Conservation (phyloP, 1,140 invertebrate genomes). For the Trachymyrmex septentrionalis region DNA sequence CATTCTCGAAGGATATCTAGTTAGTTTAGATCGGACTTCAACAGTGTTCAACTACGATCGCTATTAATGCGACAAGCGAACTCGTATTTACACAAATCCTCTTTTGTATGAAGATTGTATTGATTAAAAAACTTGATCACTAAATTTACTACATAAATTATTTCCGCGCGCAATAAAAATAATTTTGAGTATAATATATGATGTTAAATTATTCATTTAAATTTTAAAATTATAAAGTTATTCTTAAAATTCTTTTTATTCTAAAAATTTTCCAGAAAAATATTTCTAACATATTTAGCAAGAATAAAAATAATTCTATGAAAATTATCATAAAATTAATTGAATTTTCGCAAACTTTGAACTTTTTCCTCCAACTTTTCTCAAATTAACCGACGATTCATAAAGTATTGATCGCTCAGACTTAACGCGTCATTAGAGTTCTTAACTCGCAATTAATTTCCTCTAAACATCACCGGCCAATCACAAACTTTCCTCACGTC, state of each 20-base stretch:
- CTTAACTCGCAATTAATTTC: constrained; percentile 62
- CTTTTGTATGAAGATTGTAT: neutral
- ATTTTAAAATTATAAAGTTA: too few relatives aligned
- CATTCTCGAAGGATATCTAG: constrained; percentile 54
- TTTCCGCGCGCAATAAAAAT: neutral
- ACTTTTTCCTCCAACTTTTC: neutral
- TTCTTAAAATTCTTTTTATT: neutral
- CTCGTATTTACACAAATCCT: constrained; percentile 19
- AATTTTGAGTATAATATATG: neutral
- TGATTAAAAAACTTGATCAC: neutral
- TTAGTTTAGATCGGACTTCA: constrained; percentile 54
- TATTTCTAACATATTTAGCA: neutral
- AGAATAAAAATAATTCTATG: neutral
- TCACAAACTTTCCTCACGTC: constrained; percentile 58
- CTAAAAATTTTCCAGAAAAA: neutral
- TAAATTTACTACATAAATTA: constrained; percentile 3
- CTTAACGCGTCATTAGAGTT: constrained; percentile 47
- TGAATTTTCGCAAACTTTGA: constrained; percentile 1
- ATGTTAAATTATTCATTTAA: neutral
- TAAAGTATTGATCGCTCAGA: constrained; percentile 42
- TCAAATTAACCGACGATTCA: constrained; percentile 23
- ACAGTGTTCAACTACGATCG: constrained; percentile 47
- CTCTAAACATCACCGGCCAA: constrained; percentile 52
- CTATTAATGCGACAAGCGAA: constrained; percentile 52
- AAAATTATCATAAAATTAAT: constrained; percentile 45